Conservation (phyloP, 2,888 invertebrate genomes). For the Boloria selene region DNA sequence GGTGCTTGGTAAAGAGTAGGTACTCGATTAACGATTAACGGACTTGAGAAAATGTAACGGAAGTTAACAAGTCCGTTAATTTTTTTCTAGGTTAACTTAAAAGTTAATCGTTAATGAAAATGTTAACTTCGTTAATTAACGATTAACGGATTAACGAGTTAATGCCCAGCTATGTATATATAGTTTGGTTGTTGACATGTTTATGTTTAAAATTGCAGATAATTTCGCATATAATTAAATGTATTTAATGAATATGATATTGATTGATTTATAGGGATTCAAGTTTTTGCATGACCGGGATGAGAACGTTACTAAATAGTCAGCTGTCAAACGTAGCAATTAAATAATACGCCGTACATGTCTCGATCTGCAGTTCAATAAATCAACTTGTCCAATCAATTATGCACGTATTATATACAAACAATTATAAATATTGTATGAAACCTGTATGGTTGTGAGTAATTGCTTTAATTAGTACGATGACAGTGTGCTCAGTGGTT, state of each 20-base stretch:
- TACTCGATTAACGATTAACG: too few relatives aligned
- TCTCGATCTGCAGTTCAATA: slow-evolving; percentile 36
- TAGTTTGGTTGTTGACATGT: too few relatives aligned
- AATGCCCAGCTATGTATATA: too few relatives aligned
- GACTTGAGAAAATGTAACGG: too few relatives aligned
- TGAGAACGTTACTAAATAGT: slow-evolving; percentile 37
- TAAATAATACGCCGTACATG: slow-evolving; percentile 39
- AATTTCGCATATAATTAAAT: background rate
- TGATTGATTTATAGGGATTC: slow-evolving; percentile 28
- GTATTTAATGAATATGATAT: background rate
- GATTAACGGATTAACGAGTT: too few relatives aligned
- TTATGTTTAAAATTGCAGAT: background rate
- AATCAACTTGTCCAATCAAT: slow-evolving; percentile 46
- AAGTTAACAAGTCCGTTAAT: too few relatives aligned
- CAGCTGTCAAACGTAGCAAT: slow-evolving; percentile 42
- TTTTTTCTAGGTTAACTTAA: too few relatives aligned
- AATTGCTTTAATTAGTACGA: background rate
- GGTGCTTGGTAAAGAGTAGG: too few relatives aligned
- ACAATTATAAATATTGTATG: slow-evolving; percentile 40
- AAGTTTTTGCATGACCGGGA: slow-evolving; percentile 24
- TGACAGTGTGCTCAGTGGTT: background rate
- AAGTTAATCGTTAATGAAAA: too few relatives aligned
- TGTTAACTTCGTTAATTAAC: too few relatives aligned
- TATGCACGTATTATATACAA: slow-evolving; percentile 41
- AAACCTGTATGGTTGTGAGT: slow-evolving; percentile 3